Percentiles rank a stretch among this genome's conserved stretches.
phyloP scores from a whole-genome alignment of 2,113 vertebrate genomes.

The Murina feae region DNA sequence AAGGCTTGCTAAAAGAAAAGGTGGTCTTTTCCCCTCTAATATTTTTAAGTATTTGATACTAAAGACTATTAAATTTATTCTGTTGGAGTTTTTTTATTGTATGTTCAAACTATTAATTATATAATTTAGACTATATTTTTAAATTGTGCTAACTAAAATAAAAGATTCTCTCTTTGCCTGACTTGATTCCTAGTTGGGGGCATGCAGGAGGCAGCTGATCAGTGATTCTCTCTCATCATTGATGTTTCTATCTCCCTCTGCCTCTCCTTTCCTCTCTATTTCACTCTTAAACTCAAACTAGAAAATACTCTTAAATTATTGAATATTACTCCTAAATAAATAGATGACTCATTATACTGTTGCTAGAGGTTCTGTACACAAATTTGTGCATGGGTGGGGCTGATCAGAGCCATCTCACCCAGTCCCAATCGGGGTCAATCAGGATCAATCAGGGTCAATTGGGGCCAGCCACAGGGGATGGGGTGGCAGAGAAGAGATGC shows the following conservation, averaged over 20 bases:
- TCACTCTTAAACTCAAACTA: neutral
- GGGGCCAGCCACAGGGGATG: too few relatives aligned
- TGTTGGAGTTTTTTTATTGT: neutral
- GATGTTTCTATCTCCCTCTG: too few relatives aligned
- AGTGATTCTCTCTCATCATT: too few relatives aligned
- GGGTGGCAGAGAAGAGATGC: too few relatives aligned
- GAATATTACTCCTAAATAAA: neutral
- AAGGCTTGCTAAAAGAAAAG: neutral
- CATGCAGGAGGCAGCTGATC: too few relatives aligned
- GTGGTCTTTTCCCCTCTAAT: neutral
- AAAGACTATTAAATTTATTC: neutral
- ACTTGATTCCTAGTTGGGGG: too few relatives aligned
- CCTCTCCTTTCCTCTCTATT: too few relatives aligned
- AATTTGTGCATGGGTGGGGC: too few relatives aligned
- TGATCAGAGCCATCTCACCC: too few relatives aligned
- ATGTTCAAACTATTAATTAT: neutral
- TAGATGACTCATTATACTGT: neutral
- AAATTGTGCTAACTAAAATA: neutral
- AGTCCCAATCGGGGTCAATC: too few relatives aligned
- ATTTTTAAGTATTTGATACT: neutral
- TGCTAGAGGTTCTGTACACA: neutral
- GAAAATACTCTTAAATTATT: neutral
- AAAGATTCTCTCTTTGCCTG: neutral
- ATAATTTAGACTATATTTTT: neutral
- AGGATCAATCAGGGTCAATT: too few relatives aligned